These are phyloP conservation scores for Syritta pipiens DNA, from an alignment of 2,888 invertebrate genomes.

Conservation along the genomic window DNA sequence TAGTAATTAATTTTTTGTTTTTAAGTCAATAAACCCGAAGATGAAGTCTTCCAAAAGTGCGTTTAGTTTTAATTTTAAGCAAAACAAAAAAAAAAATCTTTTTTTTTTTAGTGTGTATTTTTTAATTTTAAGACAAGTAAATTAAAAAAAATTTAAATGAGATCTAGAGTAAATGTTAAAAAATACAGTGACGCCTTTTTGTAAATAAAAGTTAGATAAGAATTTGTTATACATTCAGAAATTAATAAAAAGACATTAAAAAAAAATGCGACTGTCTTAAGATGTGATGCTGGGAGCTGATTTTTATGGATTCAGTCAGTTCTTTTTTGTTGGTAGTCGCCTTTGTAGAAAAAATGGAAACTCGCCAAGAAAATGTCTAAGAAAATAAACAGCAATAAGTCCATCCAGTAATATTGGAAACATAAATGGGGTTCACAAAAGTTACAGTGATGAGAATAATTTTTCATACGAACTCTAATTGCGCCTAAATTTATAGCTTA, in stretches of 20 bases:
- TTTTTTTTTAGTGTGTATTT: constrained; percentile 18
- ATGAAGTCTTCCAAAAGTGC: constrained; percentile 20
- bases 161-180: constrained; percentile 9
- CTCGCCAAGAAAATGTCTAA: too few species aligned
- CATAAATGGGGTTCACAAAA: too few species aligned
- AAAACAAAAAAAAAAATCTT: constrained; percentile 16
- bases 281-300: too few species aligned
- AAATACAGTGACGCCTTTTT: constrained; percentile 29
- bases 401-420: too few species aligned
- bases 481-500: too few species aligned
- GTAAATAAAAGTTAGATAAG: constrained; percentile 45
- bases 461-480: too few species aligned
- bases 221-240: constrained; percentile 39
- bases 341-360: too few species aligned
- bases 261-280: too few species aligned
- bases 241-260: constrained; percentile 22
- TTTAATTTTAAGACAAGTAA: constrained; percentile 25
- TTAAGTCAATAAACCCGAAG: neutral
- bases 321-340: too few species aligned
- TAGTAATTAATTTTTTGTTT: constrained; percentile 21
- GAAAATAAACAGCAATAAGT: too few species aligned
- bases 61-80: constrained; percentile 29
- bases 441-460: too few species aligned
- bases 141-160: constrained; percentile 7
- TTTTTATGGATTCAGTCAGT: too few species aligned